Conservation (phyloP, 2,888 invertebrate species). For the Craniophora ligustri region DNA sequence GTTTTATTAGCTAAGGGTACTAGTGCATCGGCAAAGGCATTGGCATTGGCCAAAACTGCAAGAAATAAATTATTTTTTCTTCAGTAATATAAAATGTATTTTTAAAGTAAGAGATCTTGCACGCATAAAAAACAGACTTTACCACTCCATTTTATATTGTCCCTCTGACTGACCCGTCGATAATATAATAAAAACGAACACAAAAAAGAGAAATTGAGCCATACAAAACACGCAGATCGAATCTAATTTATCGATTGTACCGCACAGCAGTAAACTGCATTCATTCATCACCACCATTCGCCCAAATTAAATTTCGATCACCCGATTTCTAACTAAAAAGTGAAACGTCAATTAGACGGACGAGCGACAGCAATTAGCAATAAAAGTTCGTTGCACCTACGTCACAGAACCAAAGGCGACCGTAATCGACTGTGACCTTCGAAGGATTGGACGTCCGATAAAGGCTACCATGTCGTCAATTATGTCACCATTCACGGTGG, state of each 20-base stretch:
- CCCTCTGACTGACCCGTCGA: neutral
- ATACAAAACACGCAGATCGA: slow-evolving; percentile 29
- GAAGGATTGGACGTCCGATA: slow-evolving; percentile 58
- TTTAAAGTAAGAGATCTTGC: no score
- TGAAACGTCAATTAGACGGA: slow-evolving; percentile 38
- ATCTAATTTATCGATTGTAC: slow-evolving; percentile 17
- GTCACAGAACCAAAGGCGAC: slow-evolving; percentile 52
- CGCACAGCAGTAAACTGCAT: slow-evolving; percentile 17
- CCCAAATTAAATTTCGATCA: slow-evolving; percentile 31
- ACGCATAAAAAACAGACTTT: no score
- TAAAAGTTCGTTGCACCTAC: slow-evolving; percentile 54
- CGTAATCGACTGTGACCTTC: slow-evolving; percentile 64
- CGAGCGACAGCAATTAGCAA: slow-evolving; percentile 42
- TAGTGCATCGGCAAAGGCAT: no score
- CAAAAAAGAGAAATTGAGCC: slow-evolving; percentile 8
- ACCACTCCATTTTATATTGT: no score
- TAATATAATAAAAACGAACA: slow-evolving; percentile 7
- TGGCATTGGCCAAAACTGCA: no score
- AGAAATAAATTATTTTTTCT: no score
- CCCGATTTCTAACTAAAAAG: slow-evolving; percentile 44
- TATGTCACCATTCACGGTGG: slow-evolving; percentile 67
- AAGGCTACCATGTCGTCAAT: slow-evolving; percentile 63
- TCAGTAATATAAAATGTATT: no score
- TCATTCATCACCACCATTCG: slow-evolving; percentile 13
- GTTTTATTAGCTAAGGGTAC: no score